Evolutionary conservation across 2,113 vertebrate genomes (phyloP).

Genomic region (Rhinolophus sinicus): DNA sequence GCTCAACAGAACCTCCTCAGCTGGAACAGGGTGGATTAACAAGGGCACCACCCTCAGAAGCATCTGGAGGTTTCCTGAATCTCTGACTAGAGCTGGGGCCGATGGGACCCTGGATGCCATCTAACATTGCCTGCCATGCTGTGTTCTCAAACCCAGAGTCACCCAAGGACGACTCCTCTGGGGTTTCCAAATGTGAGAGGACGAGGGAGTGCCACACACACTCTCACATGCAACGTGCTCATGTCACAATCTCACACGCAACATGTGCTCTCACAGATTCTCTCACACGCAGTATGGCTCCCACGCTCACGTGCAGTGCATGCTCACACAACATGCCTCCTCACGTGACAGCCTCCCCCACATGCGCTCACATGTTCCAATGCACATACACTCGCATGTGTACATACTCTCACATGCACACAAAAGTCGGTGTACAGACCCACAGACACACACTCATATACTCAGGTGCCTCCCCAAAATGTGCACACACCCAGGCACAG

Average conservation of each 20-base stretch:
- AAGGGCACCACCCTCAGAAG: neutral
- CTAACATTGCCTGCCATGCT: neutral
- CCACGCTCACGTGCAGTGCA: neutral
- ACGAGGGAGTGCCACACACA: neutral
- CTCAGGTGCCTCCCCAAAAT: neutral
- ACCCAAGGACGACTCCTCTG: neutral
- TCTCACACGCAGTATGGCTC: neutral
- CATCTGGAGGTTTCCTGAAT: neutral
- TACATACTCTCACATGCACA: neutral
- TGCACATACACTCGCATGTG: neutral
- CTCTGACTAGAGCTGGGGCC: neutral
- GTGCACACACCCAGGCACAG: neutral
- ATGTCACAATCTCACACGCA: neutral
- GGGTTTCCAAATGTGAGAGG: neutral
- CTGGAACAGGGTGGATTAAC: neutral
- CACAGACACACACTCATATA: neutral
- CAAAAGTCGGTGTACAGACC: neutral
- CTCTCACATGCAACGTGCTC: neutral
- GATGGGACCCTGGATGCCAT: neutral
- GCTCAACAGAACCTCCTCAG: neutral
- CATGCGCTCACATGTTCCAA: neutral
- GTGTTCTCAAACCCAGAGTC: neutral
- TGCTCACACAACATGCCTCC: neutral
- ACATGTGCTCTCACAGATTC: neutral
- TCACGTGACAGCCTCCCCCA: neutral